Base-by-base conservation (phyloP, 2,113 vertebrate genomes). In the Pelecanoides urinatrix region DNA sequence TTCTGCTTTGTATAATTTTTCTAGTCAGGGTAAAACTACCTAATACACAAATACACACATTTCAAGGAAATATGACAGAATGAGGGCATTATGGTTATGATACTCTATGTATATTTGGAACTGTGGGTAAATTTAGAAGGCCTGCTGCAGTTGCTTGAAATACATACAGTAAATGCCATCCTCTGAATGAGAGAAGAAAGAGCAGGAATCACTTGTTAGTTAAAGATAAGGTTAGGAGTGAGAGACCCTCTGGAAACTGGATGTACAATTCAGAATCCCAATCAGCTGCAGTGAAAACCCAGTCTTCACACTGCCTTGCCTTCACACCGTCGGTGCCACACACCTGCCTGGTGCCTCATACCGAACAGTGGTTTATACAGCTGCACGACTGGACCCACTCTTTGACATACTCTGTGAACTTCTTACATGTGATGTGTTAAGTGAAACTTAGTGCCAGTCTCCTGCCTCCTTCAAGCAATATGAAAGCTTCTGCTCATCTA, bases 61-160 rank as follows among this genome's bases (percentile, higher is more conserved):
- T 97, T 98, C 94, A 88, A 96, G 87, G 47, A 96, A 96, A 90
- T 84, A 66, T 96, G 97, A 98, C 96, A 98, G 96, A 97, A 98
- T 96, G 73, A 93, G 97, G 80, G 29, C 91, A 94, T 91, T 86
- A 77, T 38, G 15, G 73, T 89, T 94, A 77, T 93, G 91, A 90
- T 88, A 87, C 66, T 91, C 71, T 27, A 29, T 36, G 8, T 50
- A 42, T 68, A 91, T 42, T 59, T 90, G 73, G 81, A 96, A 92
- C 7, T 38, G 88, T 79, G 59, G 32, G 81, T 94, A 96, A 89
- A 95, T 89, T 95, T 71, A 91, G 80, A 62, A 89, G 62, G 77
- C 53, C 76, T 95, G 34, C 66, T 84, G 58, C 92, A 96, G 72
- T 75, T 25, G 3, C 70, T 90, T 63, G 44, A 87, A 94, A 95